A percentile compares a stretch with the other conserved stretches of the same genome.
Evolutionary conservation across 2,113 vertebrate genomes (phyloP).

Genomic region (Prionailurus bengalensis): DNA sequence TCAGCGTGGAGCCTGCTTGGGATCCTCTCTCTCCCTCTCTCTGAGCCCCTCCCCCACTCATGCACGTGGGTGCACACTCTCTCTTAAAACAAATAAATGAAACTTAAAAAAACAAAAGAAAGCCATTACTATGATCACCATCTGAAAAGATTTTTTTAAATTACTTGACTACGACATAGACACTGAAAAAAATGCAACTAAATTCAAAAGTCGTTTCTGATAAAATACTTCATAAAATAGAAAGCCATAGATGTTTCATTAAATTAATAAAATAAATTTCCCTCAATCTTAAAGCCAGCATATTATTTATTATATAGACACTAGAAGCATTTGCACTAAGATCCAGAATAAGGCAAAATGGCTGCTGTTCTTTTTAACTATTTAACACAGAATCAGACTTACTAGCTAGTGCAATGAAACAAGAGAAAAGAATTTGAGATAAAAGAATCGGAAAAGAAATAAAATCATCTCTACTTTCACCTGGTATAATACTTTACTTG

Average conservation of each 20-base stretch:
- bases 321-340: background rate
- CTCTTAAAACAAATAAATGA: no score
- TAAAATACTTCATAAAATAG: slow-evolving; percentile 12
- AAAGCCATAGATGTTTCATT: background rate
- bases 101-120: background rate
- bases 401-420: background rate
- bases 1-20: no score
- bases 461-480: background rate
- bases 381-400: background rate
- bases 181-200: background rate
- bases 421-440: background rate
- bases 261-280: slow-evolving; percentile 15
- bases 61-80: no score
- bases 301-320: background rate
- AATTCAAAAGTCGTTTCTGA: slow-evolving; percentile 42
- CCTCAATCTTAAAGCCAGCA: background rate
- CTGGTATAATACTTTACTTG: background rate
- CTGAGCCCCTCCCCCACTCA: no score
- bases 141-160: slow-evolving; percentile 2
- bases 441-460: background rate
- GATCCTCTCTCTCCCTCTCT: no score
- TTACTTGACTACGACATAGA: background rate
- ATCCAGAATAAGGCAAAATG: background rate
- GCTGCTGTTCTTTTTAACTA: background rate
- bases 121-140: background rate